These are phyloP conservation scores for Urocitellus parryii DNA, from an alignment of 2,113 vertebrate species.

Conservation along the genomic window DNA sequence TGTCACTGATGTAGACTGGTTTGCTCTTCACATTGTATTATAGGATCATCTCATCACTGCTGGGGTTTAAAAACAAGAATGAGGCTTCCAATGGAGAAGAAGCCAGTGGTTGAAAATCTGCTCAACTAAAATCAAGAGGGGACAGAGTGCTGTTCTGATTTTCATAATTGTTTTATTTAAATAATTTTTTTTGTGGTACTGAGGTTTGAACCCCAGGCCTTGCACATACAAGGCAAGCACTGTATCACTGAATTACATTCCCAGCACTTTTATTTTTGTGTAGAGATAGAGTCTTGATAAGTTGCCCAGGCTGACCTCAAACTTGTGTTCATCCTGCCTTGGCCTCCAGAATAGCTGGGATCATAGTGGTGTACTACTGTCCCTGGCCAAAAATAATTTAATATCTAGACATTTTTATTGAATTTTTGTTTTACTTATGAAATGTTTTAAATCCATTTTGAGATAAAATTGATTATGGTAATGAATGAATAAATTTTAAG, in stretches of 20 bases:
- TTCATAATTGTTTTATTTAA: background rate
- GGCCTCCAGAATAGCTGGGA: background rate
- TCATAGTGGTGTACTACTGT: background rate
- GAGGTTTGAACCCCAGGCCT: background rate
- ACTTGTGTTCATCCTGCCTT: background rate
- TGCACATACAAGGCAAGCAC: background rate
- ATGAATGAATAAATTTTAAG: background rate
- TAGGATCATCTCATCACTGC: background rate
- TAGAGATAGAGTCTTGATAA: background rate
- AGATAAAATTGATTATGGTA: background rate
- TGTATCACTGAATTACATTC: background rate
- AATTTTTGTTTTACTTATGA: slow-evolving; percentile 5
- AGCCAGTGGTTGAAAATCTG: background rate
- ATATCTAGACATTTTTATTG: background rate
- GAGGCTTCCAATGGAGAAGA: background rate
- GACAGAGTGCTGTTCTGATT: background rate
- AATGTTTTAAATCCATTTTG: background rate
- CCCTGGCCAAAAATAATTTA: background rate
- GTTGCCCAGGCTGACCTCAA: background rate
- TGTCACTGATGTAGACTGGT: background rate
- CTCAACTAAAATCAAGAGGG: background rate
- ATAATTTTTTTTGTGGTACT: background rate
- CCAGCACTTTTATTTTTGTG: background rate
- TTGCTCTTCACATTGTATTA: background rate
- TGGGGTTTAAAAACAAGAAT: background rate